Percentiles rank a stretch among this genome's conserved stretches.
Conservation (phyloP, 1,140 invertebrate species). For the Hyles euphorbiae region DNA sequence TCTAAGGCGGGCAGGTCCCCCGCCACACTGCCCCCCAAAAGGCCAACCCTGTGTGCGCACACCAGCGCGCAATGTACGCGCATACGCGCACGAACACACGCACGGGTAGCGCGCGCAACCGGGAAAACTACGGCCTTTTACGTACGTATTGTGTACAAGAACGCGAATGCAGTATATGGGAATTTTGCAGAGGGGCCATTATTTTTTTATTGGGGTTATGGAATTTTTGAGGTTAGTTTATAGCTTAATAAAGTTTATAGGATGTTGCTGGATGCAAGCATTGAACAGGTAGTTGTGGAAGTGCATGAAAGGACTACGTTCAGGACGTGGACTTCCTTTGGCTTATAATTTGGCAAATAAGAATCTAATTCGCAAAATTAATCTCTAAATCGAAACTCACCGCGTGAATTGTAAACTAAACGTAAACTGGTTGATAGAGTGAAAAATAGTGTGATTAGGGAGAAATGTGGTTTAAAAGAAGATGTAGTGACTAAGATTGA, state of each 20-base stretch:
- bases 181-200: slow-evolving; percentile 2
- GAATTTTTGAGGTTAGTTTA: slow-evolving; percentile 4
- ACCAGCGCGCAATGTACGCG: slow-evolving; percentile 32
- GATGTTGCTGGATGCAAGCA: no score
- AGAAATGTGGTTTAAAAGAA: no score
- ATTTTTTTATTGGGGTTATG: slow-evolving; percentile 1
- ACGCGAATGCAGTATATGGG: slow-evolving; percentile 46
- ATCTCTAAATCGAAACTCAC: no score
- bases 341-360: no score
- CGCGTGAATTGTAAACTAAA: no score
- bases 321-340: no score
- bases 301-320: no score
- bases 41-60: slow-evolving; percentile 62
- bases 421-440: no score
- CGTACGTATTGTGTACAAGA: slow-evolving; percentile 69
- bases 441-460: no score
- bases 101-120: slow-evolving; percentile 58
- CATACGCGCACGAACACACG: slow-evolving; percentile 43
- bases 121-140: slow-evolving; percentile 72
- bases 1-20: slow-evolving; percentile 8
- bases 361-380: no score
- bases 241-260: background rate
- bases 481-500: no score
- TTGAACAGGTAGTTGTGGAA: no score
- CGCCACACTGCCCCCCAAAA: slow-evolving; percentile 42